Evolutionary conservation across 2,888 invertebrate genomes (phyloP).

Genomic region (Caenorhabditis japonica): DNA sequence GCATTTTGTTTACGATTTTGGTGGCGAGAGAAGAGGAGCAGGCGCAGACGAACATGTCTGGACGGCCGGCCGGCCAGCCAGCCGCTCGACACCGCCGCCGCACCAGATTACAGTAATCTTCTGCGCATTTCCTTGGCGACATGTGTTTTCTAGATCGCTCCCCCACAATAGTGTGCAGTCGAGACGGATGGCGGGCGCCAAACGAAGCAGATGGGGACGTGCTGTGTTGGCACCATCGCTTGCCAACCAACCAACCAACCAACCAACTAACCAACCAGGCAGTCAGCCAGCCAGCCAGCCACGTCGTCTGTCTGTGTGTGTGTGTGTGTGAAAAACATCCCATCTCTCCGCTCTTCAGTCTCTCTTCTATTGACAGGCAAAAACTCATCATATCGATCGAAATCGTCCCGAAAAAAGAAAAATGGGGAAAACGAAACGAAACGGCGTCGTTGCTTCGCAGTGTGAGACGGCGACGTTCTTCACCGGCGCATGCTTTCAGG

Average conservation of each 20-base stretch:
- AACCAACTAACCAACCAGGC: no score
- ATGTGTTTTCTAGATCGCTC: slow-evolving; percentile 23
- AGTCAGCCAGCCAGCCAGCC: no score
- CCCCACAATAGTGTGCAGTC: slow-evolving; percentile 21
- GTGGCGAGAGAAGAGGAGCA: no score
- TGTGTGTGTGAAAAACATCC: slow-evolving; percentile 40
- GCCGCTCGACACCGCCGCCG: no score
- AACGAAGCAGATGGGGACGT: slow-evolving; percentile 18
- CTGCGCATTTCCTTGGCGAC: slow-evolving; percentile 22
- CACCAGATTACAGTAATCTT: slow-evolving; percentile 44
- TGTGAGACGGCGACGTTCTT: not conserved
- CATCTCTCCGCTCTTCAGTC: slow-evolving; percentile 1
- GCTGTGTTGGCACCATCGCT: slow-evolving; percentile 2
- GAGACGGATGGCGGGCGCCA: slow-evolving; percentile 4
- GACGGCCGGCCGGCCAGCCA: no score
- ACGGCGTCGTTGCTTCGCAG: not conserved
- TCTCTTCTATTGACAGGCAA: not conserved
- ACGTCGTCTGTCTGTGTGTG: slow-evolving; percentile 35
- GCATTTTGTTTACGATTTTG: slow-evolving; percentile 16
- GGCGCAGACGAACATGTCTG: no score
- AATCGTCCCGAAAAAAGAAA: not conserved
- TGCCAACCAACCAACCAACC: no score
- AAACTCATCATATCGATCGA: slow-evolving; percentile 15
- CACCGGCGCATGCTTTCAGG: no score
- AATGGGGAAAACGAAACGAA: not conserved